Base-by-base conservation (phyloP, 2,113 vertebrate species). In the Nansenia antarctica region DNA sequence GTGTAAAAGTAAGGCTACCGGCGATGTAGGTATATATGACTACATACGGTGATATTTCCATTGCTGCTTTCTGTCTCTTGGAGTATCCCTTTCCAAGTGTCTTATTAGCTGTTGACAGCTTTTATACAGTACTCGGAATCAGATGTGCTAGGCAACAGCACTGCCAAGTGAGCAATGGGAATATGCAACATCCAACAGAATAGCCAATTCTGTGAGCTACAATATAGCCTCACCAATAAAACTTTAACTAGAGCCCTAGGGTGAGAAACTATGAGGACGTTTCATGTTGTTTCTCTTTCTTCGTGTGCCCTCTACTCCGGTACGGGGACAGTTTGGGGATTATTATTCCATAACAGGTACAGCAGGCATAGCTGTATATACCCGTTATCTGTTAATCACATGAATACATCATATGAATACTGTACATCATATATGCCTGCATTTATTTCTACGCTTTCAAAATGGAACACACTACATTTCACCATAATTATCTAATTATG, bases 201-300 rank as follows among this genome's bases (percentile, higher is more conserved):
- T 63, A 67, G 55, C 69, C 64, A 73, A 83, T 82, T n/a, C n/a
- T n/a, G n/a, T n/a, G n/a, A n/a, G n/a, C n/a, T n/a, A 81, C 82
- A 79, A 86, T 26, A 67, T 22, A 81, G 31, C 72, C 59, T 67
- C 65, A 55, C 83, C 66, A 80, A 79, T 86, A 74, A 81, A 88
- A 88, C 59, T 74, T 82, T 77, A 79, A 88, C 68, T 74, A 60
- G 52, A 22, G 72, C 80, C 78, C 78, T 37, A 69, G 70, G 73
- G 77, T 73, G 67, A 26, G 73, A 71, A 69, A 70, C 80, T 61
- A 71, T 53, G 63, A 54, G 6, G 55, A 53, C 65, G 12, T 73
- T 74, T 82, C 69, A 76, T 72, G 55, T 73, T 52, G 60, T 71
- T 32, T n/a, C n/a, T n/a, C n/a, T n/a, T 59, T 55, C 68, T 76